Evolutionary conservation across 2,888 invertebrate species (phyloP).

Genomic region (Altica lythri): DNA sequence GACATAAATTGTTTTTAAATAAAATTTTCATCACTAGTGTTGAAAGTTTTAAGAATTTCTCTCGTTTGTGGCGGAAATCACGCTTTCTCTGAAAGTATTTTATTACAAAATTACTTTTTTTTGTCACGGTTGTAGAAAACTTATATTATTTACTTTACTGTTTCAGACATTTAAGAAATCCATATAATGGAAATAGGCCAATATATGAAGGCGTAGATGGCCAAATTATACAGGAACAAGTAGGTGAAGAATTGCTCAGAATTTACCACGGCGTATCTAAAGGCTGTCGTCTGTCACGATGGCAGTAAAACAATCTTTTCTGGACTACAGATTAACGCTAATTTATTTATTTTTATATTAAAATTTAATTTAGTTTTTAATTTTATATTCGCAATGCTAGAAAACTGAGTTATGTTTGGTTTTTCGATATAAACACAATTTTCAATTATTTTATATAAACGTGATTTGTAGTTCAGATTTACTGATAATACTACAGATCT

Average conservation of each 20-base stretch:
- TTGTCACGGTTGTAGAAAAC: too few relatives aligned
- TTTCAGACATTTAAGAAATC: conserved; percentile 14
- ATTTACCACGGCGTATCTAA: conserved; percentile 1
- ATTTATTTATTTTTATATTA: background rate
- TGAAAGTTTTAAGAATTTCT: too few relatives aligned
- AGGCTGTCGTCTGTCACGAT: background rate
- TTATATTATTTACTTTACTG: too few relatives aligned
- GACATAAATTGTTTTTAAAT: too few relatives aligned
- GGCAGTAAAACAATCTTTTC: background rate
- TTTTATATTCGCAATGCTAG: background rate
- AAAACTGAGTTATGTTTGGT: background rate
- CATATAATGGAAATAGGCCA: background rate
- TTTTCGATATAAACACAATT: too few relatives aligned
- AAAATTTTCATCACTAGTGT: too few relatives aligned
- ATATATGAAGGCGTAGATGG: conserved; percentile 12
- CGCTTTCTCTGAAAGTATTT: too few relatives aligned
- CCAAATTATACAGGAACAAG: conserved; percentile 1
- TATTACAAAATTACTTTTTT: too few relatives aligned
- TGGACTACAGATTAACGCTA: background rate
- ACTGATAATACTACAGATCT: too few relatives aligned
- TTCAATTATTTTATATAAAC: too few relatives aligned
- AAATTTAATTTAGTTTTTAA: background rate
- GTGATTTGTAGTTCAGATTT: too few relatives aligned
- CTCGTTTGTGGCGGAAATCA: too few relatives aligned
- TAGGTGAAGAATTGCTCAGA: conserved; percentile 9